Evolutionary conservation across 2,797 vertebrate genomes (phyloP).

Genomic region (Coregonus suidteri): DNA sequence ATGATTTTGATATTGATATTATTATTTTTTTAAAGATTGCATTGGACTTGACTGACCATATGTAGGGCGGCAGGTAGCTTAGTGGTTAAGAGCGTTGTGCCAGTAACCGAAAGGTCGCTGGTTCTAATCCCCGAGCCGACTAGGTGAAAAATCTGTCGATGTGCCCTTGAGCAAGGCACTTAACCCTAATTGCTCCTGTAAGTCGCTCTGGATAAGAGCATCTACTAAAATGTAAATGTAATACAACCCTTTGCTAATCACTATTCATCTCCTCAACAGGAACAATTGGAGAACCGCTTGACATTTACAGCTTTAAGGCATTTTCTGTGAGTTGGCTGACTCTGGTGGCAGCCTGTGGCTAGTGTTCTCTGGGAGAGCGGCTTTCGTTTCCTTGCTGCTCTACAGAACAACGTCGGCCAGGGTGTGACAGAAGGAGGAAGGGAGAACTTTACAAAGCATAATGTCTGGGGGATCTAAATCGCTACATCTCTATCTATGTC

Average conservation of each 20-base stretch:
- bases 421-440: slow-evolving; percentile 75
- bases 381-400: slow-evolving; percentile 25
- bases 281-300: slow-evolving; percentile 44
- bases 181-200: no score
- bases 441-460: slow-evolving; percentile 28
- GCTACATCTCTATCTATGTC: not conserved
- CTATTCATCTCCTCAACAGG: slow-evolving; percentile 52
- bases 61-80: no score
- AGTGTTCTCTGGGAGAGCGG: slow-evolving; percentile 24
- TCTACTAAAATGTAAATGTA: no score
- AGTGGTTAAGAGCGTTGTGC: no score
- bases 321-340: slow-evolving; percentile 12
- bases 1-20: no score
- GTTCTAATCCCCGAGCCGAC: no score
- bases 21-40: no score
- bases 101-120: no score
- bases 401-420: slow-evolving; percentile 47
- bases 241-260: slow-evolving; percentile 10
- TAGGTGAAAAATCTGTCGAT: no score
- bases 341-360: slow-evolving; percentile 8
- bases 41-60: not conserved
- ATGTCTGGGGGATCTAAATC: slow-evolving; percentile 4
- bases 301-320: slow-evolving; percentile 30
- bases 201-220: no score
- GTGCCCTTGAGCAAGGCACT: no score